Evolutionary conservation across 2,113 vertebrate species (phyloP), one percentile per base, ranked within the genome.

Genomic region (Pseudorhombus dupliciocellatus): DNA sequence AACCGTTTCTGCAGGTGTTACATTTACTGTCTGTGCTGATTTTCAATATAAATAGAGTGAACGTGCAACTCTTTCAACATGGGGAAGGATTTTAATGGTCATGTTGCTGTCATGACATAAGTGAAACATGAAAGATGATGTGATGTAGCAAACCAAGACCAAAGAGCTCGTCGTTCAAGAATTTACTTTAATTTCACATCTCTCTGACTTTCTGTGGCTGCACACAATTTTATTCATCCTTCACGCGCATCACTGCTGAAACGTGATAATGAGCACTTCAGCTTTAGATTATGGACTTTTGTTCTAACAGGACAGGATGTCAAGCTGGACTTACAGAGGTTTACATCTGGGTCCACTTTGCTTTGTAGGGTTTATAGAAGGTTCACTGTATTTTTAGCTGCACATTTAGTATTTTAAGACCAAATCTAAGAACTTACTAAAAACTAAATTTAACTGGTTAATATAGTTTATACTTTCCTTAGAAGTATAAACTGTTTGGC

Each of bases 141-240:
- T 71, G 72, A 70, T 11, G 34, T 37, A 11, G 34, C 34, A 37
- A 37, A 37, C 34, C 12, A 11, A 37, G 34, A 58, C 44, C 44
- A 68, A 69, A 79, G 21, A 28, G 6, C 1, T 11, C 11, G 26
- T 63, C 4, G 20, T 31, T 40, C n/a, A 34, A 44, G 11, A 59
- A 52, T 21, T 37, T 1, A 59, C 44, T 21, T 37, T 1, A 1
- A 48, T 26, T 37, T 9, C 1, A 52, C 15, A 44, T 15, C 16
- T 18, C 40, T 16, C 40, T 6, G 40, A 14, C 40, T 15, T 44
- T 42, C 26, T 46, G 12, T 58, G 52, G 31, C 51, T 57, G 60
- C 26, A 57, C 31, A 34, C 9, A 10, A 54, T 16, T 20, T 66
- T 14, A 46, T 24, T 54, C n/a, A 9, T 15, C 0, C 22, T 57